Percentiles rank a stretch among this genome's conserved stretches.
phyloP scores from a whole-genome alignment of 2,113 vertebrate genomes.

The Laticauda colubrina region DNA sequence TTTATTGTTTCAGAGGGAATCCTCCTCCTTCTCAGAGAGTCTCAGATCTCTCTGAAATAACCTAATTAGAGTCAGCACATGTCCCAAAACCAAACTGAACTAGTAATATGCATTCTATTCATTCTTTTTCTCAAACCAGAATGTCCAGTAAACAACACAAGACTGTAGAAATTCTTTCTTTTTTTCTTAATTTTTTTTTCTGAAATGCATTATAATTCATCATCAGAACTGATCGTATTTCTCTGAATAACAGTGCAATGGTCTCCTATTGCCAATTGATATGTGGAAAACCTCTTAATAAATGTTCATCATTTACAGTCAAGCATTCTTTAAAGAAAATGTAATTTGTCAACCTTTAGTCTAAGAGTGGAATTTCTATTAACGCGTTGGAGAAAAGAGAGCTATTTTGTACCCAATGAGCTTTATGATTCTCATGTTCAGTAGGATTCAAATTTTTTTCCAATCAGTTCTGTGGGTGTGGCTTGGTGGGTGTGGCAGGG shows the following conservation, averaged over 20 bases:
- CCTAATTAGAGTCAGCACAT: not conserved
- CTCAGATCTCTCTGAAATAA: not conserved
- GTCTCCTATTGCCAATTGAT: constrained; percentile 3
- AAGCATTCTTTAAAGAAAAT: constrained; percentile 42
- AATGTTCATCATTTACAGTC: constrained; percentile 37
- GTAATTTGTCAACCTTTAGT: constrained; percentile 23
- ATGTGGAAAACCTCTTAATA: constrained; percentile 39
- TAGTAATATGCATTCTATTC: not conserved
- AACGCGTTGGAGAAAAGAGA: not conserved
- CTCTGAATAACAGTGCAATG: constrained; percentile 28
- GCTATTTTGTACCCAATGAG: not conserved
- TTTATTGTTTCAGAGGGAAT: not conserved
- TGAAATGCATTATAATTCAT: constrained; percentile 35
- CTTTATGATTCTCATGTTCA: not conserved
- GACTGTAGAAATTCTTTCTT: not conserved
- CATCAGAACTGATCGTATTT: constrained; percentile 39
- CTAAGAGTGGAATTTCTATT: not conserved
- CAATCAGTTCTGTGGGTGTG: too few species aligned
- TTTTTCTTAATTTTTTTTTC: constrained; percentile 33
- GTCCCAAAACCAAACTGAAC: not conserved
- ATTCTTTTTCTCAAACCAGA: not conserved
- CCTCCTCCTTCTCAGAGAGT: not conserved
- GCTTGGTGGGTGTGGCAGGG: too few species aligned
- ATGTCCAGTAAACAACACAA: not conserved
- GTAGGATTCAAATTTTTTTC: too few species aligned